Conservation (phyloP, 2,113 vertebrate species). For the Ancistrus triradiatus region DNA sequence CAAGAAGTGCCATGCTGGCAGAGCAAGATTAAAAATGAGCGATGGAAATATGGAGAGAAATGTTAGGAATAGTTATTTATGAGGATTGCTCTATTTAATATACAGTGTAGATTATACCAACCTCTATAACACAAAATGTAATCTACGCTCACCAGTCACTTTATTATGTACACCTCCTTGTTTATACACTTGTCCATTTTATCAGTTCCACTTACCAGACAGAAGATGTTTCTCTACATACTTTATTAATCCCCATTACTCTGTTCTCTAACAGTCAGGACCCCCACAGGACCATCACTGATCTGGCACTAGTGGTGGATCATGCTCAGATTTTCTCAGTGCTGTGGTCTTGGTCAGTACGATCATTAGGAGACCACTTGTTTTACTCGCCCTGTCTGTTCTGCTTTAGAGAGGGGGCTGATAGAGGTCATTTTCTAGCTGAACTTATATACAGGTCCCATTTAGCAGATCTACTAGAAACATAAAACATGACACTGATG, state of each 20-base stretch:
- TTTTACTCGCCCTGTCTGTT: neutral
- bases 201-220: too few relatives aligned
- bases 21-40: conserved; percentile 6
- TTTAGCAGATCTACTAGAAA: neutral
- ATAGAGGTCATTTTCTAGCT: neutral
- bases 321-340: neutral
- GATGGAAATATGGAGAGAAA: neutral
- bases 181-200: too few relatives aligned
- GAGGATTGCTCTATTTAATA: neutral
- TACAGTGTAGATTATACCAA: neutral
- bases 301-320: too few relatives aligned
- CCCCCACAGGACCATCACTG: too few relatives aligned
- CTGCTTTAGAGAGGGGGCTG: neutral
- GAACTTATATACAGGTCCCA: neutral
- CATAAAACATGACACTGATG: too few relatives aligned
- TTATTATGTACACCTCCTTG: too few relatives aligned
- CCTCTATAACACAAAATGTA: too few relatives aligned
- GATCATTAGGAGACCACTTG: neutral
- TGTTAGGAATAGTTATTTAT: neutral
- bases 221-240: too few relatives aligned
- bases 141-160: too few relatives aligned
- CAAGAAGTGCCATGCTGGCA: neutral
- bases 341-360: neutral
- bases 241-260: too few relatives aligned
- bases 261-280: too few relatives aligned